phyloP scores from a whole-genome alignment of 2,113 vertebrate genomes.

The Phrynosoma blainvillii region DNA sequence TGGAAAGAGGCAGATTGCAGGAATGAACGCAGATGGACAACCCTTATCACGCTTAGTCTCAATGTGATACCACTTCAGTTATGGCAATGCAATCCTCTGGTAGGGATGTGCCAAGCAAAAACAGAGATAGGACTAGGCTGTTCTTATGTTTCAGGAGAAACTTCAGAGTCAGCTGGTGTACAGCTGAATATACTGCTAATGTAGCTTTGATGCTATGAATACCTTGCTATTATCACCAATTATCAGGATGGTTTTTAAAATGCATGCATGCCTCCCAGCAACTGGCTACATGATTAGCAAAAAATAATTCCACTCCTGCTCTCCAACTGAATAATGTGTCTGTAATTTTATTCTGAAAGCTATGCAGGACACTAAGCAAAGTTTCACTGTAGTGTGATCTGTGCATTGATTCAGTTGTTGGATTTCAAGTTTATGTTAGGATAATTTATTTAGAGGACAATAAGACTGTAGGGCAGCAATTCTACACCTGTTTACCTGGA shows the following conservation, averaged over 20 bases:
- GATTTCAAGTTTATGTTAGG: slow-evolving; percentile 48
- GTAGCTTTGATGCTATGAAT: slow-evolving; percentile 55
- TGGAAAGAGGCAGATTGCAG: neutral
- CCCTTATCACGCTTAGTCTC: neutral
- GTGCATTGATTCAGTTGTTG: slow-evolving; percentile 27
- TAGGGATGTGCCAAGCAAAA: neutral
- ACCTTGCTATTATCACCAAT: slow-evolving; percentile 58
- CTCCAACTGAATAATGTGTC: slow-evolving; percentile 21
- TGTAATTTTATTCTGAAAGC: slow-evolving; percentile 47
- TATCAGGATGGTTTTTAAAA: slow-evolving; percentile 61
- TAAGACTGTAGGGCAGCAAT: slow-evolving; percentile 24
- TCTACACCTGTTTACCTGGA: neutral
- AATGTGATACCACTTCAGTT: neutral
- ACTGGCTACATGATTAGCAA: slow-evolving; percentile 28
- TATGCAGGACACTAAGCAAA: slow-evolving; percentile 11
- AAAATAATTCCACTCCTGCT: slow-evolving; percentile 48
- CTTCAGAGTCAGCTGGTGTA: slow-evolving; percentile 50
- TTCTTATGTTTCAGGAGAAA: slow-evolving; percentile 33
- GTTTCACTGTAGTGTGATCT: slow-evolving; percentile 18
- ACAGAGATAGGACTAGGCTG: neutral
- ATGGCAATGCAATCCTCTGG: neutral
- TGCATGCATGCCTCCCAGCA: slow-evolving; percentile 46
- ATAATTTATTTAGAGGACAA: slow-evolving; percentile 31
- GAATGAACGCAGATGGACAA: neutral
- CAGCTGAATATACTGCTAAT: slow-evolving; percentile 60